A percentile compares a stretch with the other conserved stretches of the same genome.
These are phyloP conservation scores for Chromobotia macracanthus DNA, from an alignment of 2,797 vertebrate genomes.

Conservation along the genomic window DNA sequence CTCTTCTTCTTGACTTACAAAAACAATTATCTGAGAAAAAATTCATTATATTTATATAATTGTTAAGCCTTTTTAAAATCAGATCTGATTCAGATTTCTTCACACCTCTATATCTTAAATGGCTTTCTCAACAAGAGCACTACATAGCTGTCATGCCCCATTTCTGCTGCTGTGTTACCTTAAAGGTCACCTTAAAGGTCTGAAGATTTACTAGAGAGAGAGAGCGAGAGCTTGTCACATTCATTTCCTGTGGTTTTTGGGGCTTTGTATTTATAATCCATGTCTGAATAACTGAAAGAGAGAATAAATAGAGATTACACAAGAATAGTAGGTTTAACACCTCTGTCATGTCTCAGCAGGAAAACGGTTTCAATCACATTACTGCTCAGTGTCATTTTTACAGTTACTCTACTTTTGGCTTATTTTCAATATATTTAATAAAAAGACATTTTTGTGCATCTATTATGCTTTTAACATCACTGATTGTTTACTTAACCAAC, in stretches of 20 bases:
- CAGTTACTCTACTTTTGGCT: too few species aligned
- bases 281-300: slow-evolving; percentile 14
- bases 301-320: not conserved
- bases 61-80: slow-evolving; percentile 14
- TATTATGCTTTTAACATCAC: too few species aligned
- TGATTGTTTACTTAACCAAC: too few species aligned
- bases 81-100: slow-evolving; percentile 2
- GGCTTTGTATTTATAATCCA: slow-evolving; percentile 34
- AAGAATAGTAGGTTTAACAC: not conserved
- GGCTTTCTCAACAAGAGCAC: not conserved
- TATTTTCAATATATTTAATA: not conserved
- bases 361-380: not conserved
- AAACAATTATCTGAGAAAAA: not conserved
- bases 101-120: not conserved
- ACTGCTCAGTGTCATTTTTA: not conserved
- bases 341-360: not conserved
- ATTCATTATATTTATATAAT: not conserved
- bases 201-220: slow-evolving; percentile 17
- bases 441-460: too few species aligned
- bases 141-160: slow-evolving; percentile 17
- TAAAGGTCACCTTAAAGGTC: slow-evolving; percentile 46
- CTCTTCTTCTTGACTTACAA: not conserved
- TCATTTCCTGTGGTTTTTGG: slow-evolving; percentile 12
- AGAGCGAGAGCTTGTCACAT: slow-evolving; percentile 26
- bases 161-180: slow-evolving; percentile 10